Evolutionary conservation across 2,113 vertebrate species (phyloP).

Genomic region (Pipra filicauda): DNA sequence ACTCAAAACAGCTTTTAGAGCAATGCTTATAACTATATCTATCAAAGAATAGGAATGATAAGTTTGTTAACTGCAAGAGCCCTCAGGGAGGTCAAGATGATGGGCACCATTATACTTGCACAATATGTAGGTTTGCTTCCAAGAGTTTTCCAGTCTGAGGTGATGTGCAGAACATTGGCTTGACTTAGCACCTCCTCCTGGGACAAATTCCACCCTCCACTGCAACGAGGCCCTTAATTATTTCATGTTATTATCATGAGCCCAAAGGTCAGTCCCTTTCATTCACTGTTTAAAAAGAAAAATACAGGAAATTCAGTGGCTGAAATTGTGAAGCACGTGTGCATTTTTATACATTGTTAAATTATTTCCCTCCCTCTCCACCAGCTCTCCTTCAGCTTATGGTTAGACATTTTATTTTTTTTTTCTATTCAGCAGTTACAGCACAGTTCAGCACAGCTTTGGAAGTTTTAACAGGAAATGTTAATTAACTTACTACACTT

Average conservation of each 20-base stretch:
- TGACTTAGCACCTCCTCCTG: background rate
- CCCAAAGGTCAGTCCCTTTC: background rate
- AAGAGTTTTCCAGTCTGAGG: background rate
- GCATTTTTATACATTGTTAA: background rate
- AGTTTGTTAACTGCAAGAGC: background rate
- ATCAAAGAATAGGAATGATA: background rate
- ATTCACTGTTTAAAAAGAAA: constrained; percentile 22
- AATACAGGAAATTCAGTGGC: background rate
- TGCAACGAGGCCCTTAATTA: background rate
- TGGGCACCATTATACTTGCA: background rate
- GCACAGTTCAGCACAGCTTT: background rate
- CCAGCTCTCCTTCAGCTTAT: background rate
- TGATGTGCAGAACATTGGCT: background rate
- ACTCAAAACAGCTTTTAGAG: background rate
- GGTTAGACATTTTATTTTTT: background rate
- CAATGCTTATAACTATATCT: background rate
- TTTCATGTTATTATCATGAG: background rate
- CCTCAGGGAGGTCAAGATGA: background rate
- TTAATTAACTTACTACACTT: background rate
- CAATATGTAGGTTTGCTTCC: background rate
- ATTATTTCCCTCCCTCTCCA: background rate
- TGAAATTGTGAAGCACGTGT: background rate
- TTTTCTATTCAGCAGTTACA: background rate
- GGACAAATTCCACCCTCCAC: background rate
- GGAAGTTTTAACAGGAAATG: background rate